Conservation (phyloP, 1,140 invertebrate species). For the Homarus americanus region DNA sequence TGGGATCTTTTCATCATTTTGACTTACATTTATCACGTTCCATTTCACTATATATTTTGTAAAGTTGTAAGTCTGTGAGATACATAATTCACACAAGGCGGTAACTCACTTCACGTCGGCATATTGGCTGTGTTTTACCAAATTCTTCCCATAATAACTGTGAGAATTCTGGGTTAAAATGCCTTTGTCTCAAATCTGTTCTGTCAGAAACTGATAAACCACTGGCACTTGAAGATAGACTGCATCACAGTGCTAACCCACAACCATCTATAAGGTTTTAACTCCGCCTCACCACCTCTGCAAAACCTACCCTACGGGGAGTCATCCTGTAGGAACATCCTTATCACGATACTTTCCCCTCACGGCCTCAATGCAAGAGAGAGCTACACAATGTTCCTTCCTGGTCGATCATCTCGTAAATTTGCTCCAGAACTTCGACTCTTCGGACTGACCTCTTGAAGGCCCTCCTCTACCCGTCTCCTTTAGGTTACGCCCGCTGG, state of each 20-base stretch:
- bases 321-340: neutral
- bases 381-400: neutral
- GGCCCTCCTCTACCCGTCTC: neutral
- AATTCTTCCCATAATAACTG: neutral
- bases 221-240: slow-evolving; percentile 2
- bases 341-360: neutral
- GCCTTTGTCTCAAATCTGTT: slow-evolving; percentile 8
- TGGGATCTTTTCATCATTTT: too few species aligned
- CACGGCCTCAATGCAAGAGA: neutral
- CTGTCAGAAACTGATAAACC: slow-evolving; percentile 5
- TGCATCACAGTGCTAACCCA: neutral
- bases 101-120: neutral
- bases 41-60: too few species aligned
- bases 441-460: neutral
- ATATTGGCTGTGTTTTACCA: neutral
- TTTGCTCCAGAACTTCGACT: neutral
- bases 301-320: neutral
- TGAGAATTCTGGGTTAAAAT: neutral
- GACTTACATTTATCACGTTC: too few species aligned
- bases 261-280: neutral
- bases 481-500: neutral
- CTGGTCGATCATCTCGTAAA: neutral
- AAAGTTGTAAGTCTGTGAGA: too few species aligned
- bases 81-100: too few species aligned
- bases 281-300: neutral